A percentile compares a stretch with the other conserved stretches of the same genome.
Conservation (phyloP, 2,113 vertebrate species). For the Rhineura floridana region DNA sequence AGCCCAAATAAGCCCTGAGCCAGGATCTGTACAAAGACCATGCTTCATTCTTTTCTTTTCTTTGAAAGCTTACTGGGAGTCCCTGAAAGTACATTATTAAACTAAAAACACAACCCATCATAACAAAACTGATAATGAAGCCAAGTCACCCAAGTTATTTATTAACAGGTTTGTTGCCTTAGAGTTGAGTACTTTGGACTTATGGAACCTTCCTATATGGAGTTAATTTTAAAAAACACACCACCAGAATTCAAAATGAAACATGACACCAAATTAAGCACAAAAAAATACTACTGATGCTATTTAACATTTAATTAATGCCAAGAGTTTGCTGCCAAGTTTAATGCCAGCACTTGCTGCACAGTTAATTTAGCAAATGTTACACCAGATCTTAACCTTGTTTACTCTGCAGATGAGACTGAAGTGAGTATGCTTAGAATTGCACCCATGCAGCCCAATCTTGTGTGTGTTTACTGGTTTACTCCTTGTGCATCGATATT, state of each 20-base stretch:
- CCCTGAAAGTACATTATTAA: conserved; percentile 1
- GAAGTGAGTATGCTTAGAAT: not conserved
- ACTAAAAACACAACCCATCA: not conserved
- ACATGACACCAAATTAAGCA: not conserved
- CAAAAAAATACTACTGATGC: not conserved
- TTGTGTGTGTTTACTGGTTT: not conserved
- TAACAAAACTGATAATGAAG: not conserved
- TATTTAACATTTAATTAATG: not conserved
- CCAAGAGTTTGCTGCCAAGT: not conserved
- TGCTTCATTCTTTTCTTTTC: not conserved
- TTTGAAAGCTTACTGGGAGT: not conserved
- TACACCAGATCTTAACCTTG: not conserved
- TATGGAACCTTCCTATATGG: not conserved
- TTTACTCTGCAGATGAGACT: not conserved
- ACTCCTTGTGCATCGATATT: too few species aligned
- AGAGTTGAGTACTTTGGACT: conserved; percentile 53
- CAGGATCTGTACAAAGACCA: not conserved
- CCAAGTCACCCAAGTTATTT: conserved; percentile 40
- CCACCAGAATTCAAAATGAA: not conserved
- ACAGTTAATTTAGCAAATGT: not conserved
- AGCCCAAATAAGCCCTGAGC: not conserved
- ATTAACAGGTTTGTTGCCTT: conserved; percentile 60
- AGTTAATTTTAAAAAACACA: not conserved
- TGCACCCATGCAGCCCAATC: not conserved
- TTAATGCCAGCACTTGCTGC: not conserved